Base-by-base conservation (phyloP, 2,888 invertebrate genomes). In the Epirrhoe tristata region DNA sequence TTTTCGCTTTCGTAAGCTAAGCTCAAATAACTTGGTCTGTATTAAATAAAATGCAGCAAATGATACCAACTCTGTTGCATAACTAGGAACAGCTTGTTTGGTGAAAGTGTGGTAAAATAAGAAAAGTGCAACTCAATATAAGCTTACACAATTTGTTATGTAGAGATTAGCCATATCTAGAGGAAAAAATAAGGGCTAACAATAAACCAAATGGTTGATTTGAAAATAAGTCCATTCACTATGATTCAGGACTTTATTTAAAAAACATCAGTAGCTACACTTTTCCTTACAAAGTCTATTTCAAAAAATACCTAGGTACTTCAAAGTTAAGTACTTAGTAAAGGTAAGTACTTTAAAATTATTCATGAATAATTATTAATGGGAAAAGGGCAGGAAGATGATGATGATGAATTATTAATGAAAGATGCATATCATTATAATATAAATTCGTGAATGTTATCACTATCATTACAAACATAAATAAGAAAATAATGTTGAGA, bases 41-140 rank as follows among this genome's bases (percentile, higher is more conserved):
- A 12, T 43, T 12, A 43, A 12, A 43, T 12, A 43, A 43, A 43
- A 48, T 48, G 14, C 48, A 48, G 48, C 14, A 14, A 46, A 46
- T 46, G 48, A 46, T 24, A 24, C 24, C 24, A 24, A 24, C n/a
- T 46, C 48, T 16, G 14, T 48, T 48, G 16, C 48, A 48, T 48
- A 48, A 48, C 48, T 16, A 48, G 39, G 39, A 43, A 50, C 50
- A 52, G 24, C 31, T 24, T 52, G 51, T 16, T 16, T 48, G 14
- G 48, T 51, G 39, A 56, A 56, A 56, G 24, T 56, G 24, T 24
- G 39, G 43, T 16, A 36, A 52, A 52, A 39, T 39, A 58, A 52
- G 16, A n/a, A 34, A 10, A 48, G 48, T 48, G 39, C 39, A 43
- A 43, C 39, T 43, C 39, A 43, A n/a, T 12, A 43, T 12, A 43